Base-by-base conservation (phyloP, 1,140 invertebrate species). In the Hylyphantes graminicola region DNA sequence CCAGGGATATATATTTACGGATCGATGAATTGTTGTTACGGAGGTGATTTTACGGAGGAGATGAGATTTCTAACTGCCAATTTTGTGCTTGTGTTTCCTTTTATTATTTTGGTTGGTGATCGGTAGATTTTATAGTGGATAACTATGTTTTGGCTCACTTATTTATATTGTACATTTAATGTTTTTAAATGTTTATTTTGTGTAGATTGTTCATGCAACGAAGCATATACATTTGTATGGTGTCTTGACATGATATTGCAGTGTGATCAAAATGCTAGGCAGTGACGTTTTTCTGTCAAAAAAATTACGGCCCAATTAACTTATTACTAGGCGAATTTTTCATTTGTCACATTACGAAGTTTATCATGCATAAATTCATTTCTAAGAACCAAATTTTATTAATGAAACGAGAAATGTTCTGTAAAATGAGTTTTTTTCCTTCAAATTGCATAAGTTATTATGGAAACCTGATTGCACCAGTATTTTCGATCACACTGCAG, bases 121-220 rank as follows among this genome's bases (percentile, higher is more conserved):
- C 21, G 80, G 80, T 75, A 83, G 72, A 63, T 83, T 83, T 83
- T 83, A 83, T 83, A 83, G 70, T 57, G 48, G 61, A 83, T 65
- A 75, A 63, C 50, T 57, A 9, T 70, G 67, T 82, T 83, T 75
- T 67, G 61, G 80, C 70, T 83, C 80, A 83, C 80, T 83, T 83
- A 83, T 83, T 83, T 83, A 83, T 83, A 83, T 75, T 74, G 80
- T 72, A 83, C 68, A 57, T 83, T 83, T 83, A 74, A 55, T 83
- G 80, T 83, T 83, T 83, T 74, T 65, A 75, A 35, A 74, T 83
- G 80, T 83, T 83, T 74, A 54, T 83, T 83, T 83, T 50, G 17
- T 67, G 78, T 73, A 63, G 68, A 55, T 21, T 73, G 50, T 74
- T 55, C 53, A 55, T 57, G n/a, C 10, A 17, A 72, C 50, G 12